Evolutionary conservation across 1,140 invertebrate species (phyloP), one percentile per base, ranked within the genome.

Genomic region (Xylocopa sonorina): DNA sequence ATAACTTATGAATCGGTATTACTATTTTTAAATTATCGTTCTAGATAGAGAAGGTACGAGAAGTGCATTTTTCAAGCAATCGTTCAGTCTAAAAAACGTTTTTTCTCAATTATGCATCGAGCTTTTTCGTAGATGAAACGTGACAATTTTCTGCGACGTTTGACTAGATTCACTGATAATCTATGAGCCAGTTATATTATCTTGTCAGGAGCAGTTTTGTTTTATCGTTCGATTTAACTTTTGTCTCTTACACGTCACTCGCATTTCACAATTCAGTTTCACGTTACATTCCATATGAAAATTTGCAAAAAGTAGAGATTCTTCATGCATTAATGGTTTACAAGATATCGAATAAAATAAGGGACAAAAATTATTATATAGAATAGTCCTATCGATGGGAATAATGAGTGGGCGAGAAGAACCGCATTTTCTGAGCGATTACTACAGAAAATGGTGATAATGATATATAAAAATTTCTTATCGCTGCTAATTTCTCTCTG

Each of bases 161-260:
- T 78, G 75, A 66, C 66, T 71, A 60, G 29, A 29, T 57, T 18
- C 66, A 60, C 29, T 67, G 46, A 60, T 60, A 78, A 69, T 71
- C 43, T 78, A 78, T 71, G 71, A 78, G 32, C 32, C 67, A n/a
- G n/a, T n/a, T n/a, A n/a, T n/a, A n/a, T 78, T 78, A 78, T 71
- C 66, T 78, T 60, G 66, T 32, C 73, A 76, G 43, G 27, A 24
- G 50, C 16, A 76, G 55, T 34, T 16, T 34, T 27, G 66, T 18
- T 69, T 71, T 71, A 71, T 78, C 75, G 48, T n/a, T 50, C 27
- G 24, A 63, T 78, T 73, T 62, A 62, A 27, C 27, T 16, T 53
- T 72, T 62, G 32, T 72, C 55, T 24, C 24, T 43, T 34, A 48
- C 53, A 63, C 53, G 67, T 24, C 27, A 72, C 73, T 73, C 73